Percentiles rank a stretch among this genome's conserved stretches.
Conservation (phyloP, 2,888 invertebrate genomes). For the Vandiemenella viatica region DNA sequence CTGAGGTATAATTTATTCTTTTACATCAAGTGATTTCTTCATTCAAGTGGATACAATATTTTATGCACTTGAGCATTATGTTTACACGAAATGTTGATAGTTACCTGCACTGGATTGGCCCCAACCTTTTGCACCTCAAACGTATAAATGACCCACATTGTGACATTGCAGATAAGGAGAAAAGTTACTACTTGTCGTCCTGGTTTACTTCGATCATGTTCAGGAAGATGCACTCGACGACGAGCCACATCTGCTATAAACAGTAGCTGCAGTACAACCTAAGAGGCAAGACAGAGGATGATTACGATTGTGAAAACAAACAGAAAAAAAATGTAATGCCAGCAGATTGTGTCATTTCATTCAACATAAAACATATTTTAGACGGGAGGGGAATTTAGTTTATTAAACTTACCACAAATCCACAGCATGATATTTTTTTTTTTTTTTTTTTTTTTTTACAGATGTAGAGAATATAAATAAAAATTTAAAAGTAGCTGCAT, state of each 20-base stretch:
- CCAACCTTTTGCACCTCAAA: slow-evolving; percentile 89
- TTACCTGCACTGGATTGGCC: slow-evolving; percentile 66
- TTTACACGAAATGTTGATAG: too few species aligned
- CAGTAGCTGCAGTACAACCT: slow-evolving; percentile 82
- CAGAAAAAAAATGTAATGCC: neutral
- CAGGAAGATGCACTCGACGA: slow-evolving; percentile 77
- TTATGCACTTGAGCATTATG: too few species aligned
- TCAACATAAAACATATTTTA: neutral
- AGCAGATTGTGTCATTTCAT: neutral
- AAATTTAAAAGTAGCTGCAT: too few species aligned
- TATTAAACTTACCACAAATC: too few species aligned
- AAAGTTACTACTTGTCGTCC: slow-evolving; percentile 92
- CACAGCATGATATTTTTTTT: too few species aligned
- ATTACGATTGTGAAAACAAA: neutral
- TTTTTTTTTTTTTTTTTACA: too few species aligned
- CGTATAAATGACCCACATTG: slow-evolving; percentile 92
- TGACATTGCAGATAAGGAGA: slow-evolving; percentile 85
- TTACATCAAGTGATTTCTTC: too few species aligned
- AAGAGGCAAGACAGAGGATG: slow-evolving; percentile 13
- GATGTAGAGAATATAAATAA: too few species aligned
- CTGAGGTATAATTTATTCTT: too few species aligned
- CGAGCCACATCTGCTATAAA: slow-evolving; percentile 89
- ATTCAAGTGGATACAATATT: too few species aligned
- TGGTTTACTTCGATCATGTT: slow-evolving; percentile 87
- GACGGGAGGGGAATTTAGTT: too few species aligned